phyloP scores from a whole-genome alignment of 2,797 vertebrate species.

The Gastrophryne carolinensis region DNA sequence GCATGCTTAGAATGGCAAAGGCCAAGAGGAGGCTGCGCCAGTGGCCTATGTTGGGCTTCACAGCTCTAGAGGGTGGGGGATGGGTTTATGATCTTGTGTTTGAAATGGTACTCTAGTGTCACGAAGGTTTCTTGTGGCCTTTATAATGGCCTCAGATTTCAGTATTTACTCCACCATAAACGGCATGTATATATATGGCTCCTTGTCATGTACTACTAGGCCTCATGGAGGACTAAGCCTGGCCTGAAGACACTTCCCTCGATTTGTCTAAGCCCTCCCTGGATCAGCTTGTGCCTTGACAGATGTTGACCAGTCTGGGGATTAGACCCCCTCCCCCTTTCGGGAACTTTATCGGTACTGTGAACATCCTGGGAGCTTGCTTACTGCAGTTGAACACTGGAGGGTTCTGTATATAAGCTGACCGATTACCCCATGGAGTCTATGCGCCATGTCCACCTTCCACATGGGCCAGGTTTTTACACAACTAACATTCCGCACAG shows the following conservation, averaged over 20 bases:
- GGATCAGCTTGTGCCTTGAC: not conserved
- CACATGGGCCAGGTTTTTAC: not conserved
- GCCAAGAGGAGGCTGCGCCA: too few species aligned
- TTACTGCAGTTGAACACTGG: not conserved
- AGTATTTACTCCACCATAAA: not conserved
- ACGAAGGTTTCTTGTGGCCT: too few species aligned
- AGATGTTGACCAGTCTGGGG: not conserved
- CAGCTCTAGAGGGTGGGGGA: too few species aligned
- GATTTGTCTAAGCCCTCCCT: not conserved
- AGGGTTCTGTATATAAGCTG: not conserved
- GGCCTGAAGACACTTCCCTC: too few species aligned
- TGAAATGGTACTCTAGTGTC: too few species aligned
- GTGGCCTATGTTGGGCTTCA: too few species aligned
- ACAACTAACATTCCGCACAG: conserved; percentile 13
- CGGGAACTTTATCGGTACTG: too few species aligned
- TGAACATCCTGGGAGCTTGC: not conserved
- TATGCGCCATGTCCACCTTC: not conserved
- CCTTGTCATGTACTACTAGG: not conserved
- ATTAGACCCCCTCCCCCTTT: not conserved
- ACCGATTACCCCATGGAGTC: not conserved
- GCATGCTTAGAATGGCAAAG: too few species aligned
- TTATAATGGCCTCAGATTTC: too few species aligned
- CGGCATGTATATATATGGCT: not conserved
- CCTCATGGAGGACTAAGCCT: not conserved
- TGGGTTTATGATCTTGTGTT: too few species aligned